Percentiles rank a stretch among this genome's conserved stretches.
phyloP scores from a whole-genome alignment of 2,888 invertebrate genomes.

The Trachelus iudaicus region DNA sequence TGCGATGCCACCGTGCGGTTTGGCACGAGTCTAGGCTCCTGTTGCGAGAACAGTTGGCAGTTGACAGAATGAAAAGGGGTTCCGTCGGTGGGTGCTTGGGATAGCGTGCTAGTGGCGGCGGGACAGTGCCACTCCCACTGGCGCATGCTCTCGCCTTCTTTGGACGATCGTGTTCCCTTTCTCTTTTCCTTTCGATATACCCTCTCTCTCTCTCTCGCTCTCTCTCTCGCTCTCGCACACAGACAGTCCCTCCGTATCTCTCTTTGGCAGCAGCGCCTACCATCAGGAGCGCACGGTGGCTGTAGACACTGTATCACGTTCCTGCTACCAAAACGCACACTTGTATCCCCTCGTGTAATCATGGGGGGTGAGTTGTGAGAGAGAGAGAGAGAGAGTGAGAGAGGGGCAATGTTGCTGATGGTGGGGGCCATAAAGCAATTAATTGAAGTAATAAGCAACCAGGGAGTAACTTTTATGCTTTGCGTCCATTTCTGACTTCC shows the following conservation, averaged over 20 bases:
- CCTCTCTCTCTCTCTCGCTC: not conserved
- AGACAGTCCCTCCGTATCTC: not conserved
- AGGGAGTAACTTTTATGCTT: conserved; percentile 31
- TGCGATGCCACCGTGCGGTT: conserved; percentile 24
- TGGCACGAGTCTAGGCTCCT: conserved; percentile 32
- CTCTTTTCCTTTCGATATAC: not conserved
- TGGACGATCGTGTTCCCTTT: not conserved
- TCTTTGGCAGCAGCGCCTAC: not conserved
- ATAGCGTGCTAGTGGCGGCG: conserved; percentile 45
- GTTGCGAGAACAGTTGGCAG: conserved; percentile 51
- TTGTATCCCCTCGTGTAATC: too few relatives aligned
- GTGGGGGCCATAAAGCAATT: conserved; percentile 45
- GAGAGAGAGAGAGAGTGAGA: too few relatives aligned
- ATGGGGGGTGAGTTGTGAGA: too few relatives aligned
- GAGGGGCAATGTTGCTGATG: conserved; percentile 5
- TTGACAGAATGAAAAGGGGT: conserved; percentile 51
- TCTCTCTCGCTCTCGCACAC: conserved; percentile 7
- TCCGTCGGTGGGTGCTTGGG: conserved; percentile 56
- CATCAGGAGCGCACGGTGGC: too few relatives aligned
- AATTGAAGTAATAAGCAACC: conserved; percentile 40
- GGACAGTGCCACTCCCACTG: conserved; percentile 56
- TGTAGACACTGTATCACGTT: too few relatives aligned
- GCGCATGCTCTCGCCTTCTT: conserved; percentile 55
- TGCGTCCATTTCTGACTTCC: conserved; percentile 15
- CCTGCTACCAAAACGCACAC: too few relatives aligned